These are phyloP conservation scores for Maconellicoccus hirsutus DNA, from an alignment of 1,140 invertebrate genomes.

Conservation along the genomic window DNA sequence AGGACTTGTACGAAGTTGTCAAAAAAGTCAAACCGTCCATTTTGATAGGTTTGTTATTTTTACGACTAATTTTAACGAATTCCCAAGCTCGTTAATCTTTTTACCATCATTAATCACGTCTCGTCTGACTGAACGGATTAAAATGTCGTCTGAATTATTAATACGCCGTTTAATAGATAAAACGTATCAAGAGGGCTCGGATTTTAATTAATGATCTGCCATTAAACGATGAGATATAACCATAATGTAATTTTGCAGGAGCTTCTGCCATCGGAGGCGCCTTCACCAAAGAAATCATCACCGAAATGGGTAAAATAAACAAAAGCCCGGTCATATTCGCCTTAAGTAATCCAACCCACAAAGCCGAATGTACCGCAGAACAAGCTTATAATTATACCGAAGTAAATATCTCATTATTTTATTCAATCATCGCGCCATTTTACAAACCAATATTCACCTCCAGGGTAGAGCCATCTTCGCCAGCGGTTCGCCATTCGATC, in stretches of 20 bases:
- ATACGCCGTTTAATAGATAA: no score
- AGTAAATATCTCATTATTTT: slow-evolving; percentile 37
- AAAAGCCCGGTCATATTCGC: slow-evolving; percentile 82
- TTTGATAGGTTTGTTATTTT: slow-evolving; percentile 56
- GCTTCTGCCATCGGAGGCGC: slow-evolving; percentile 69
- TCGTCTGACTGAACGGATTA: no score
- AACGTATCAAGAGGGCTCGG: no score
- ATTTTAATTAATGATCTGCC: no score
- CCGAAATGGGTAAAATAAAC: slow-evolving; percentile 66
- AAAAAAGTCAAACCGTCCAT: slow-evolving; percentile 65
- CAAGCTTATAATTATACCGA: slow-evolving; percentile 75
- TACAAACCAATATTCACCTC: slow-evolving; percentile 25
- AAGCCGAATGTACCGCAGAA: slow-evolving; percentile 96
- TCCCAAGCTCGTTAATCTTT: no score
- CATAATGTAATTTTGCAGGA: slow-evolving; percentile 37
- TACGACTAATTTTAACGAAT: no score
- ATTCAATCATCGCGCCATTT: background rate
- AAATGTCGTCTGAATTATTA: no score
- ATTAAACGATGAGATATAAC: background rate
- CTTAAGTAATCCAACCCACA: slow-evolving; percentile 89
- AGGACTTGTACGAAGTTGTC: slow-evolving; percentile 63
- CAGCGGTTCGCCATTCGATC: slow-evolving; percentile 82
- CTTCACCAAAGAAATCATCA: slow-evolving; percentile 73
- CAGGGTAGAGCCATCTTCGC: slow-evolving; percentile 79
- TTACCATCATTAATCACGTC: no score